A percentile compares a stretch with the other conserved stretches of the same genome.
These are phyloP conservation scores for Spilogale gracilis DNA, from an alignment of 2,113 vertebrate species.

Conservation along the genomic window DNA sequence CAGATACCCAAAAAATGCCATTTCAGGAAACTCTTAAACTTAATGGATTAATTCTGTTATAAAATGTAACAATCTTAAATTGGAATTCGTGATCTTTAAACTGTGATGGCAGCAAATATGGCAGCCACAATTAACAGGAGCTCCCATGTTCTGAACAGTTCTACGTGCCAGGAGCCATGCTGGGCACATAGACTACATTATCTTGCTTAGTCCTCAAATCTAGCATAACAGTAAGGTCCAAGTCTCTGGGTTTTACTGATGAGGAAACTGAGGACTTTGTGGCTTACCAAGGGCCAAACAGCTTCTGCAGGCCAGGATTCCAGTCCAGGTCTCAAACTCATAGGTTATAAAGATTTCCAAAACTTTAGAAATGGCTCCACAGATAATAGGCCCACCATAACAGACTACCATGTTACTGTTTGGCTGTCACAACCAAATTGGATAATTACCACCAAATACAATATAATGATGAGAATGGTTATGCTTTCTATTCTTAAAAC, in stretches of 20 bases:
- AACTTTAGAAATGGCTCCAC: not conserved
- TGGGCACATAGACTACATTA: not conserved
- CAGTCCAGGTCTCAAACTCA: not conserved
- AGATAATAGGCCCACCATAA: not conserved
- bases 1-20: not conserved
- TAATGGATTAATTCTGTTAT: not conserved
- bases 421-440: conserved; percentile 44
- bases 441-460: conserved; percentile 28
- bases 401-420: not conserved
- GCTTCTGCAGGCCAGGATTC: not conserved
- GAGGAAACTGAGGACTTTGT: not conserved
- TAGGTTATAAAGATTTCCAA: not conserved
- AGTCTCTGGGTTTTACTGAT: not conserved
- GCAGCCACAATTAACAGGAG: not conserved
- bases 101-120: not conserved
- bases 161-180: not conserved
- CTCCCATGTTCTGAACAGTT: not conserved
- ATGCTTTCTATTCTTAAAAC: conserved; percentile 53
- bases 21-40: conserved; percentile 27
- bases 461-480: conserved; percentile 23
- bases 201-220: not conserved
- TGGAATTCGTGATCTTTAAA: not conserved
- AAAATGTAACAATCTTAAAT: not conserved
- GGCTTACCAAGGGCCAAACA: not conserved
- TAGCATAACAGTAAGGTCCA: not conserved